These are phyloP conservation scores for Chydorus sphaericus DNA, from an alignment of 2,888 invertebrate genomes.

Conservation along the genomic window DNA sequence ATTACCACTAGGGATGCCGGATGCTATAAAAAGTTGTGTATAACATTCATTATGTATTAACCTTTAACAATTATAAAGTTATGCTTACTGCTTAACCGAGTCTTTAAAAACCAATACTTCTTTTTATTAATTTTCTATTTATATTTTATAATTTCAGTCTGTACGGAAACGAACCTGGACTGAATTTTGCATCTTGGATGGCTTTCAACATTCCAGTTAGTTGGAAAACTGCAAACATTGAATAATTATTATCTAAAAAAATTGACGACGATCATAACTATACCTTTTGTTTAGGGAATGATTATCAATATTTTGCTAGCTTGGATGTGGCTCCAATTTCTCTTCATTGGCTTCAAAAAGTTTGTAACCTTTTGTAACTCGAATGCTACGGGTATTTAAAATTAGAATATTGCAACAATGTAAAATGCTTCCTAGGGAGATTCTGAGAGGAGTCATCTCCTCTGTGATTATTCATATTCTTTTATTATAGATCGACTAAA, in stretches of 20 bases:
- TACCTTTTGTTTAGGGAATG: too few species aligned
- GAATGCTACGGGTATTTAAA: neutral
- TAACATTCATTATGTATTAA: too few species aligned
- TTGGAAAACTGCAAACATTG: too few species aligned
- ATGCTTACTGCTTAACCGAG: too few species aligned
- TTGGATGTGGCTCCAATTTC: slow-evolving; percentile 62
- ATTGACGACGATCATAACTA: too few species aligned
- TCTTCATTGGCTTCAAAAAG: slow-evolving; percentile 39
- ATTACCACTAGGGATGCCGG: too few species aligned
- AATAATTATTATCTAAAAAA: too few species aligned
- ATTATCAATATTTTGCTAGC: slow-evolving; percentile 56
- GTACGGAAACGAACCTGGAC: slow-evolving; percentile 42
- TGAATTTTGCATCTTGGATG: slow-evolving; percentile 77
- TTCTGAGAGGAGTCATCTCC: too few species aligned
- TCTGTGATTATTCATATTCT: neutral
- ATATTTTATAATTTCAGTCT: slow-evolving; percentile 30
- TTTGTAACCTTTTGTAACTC: neutral
- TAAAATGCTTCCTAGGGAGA: neutral
- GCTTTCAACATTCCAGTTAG: slow-evolving; percentile 68
- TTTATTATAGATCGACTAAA: neutral
- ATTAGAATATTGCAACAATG: neutral
- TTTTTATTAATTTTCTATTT: too few species aligned
- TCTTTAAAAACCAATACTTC: too few species aligned
- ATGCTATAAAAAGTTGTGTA: too few species aligned
- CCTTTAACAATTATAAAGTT: too few species aligned